Conservation (phyloP, 1,140 invertebrate genomes). For the Melipona quadrifasciata region DNA sequence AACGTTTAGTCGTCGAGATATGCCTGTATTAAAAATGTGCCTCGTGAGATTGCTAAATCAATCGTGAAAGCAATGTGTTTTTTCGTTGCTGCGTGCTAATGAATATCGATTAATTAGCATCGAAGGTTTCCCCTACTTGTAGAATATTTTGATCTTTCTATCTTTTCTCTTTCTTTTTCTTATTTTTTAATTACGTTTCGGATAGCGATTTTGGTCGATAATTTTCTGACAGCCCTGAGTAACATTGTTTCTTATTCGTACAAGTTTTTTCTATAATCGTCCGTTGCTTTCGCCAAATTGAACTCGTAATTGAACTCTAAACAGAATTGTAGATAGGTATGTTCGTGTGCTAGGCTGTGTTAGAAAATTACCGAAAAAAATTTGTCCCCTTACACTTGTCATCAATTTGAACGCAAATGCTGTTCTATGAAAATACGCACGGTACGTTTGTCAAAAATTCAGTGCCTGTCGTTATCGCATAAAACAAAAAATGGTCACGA, state of each 20-base stretch:
- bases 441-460: neutral
- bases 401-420: neutral
- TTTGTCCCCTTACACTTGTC: neutral
- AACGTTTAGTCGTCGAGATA: neutral
- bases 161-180: neutral
- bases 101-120: slow-evolving; percentile 4
- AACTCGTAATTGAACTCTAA: neutral
- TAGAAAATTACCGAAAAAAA: neutral
- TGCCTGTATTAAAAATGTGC: slow-evolving; percentile 1
- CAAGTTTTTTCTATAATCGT: neutral
- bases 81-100: slow-evolving; percentile 4
- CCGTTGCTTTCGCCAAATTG: neutral
- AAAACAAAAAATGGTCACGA: neutral
- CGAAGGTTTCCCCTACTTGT: too few relatives aligned
- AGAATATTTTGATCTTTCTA: neutral
- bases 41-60: slow-evolving; percentile 12
- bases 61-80: neutral
- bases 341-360: neutral
- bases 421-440: neutral
- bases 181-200: neutral
- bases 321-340: too few relatives aligned
- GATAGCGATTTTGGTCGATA: neutral
- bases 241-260: neutral
- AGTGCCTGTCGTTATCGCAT: too few relatives aligned
- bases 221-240: neutral